Conservation (phyloP, 2,113 vertebrate genomes). For the Carlito syrichta region DNA sequence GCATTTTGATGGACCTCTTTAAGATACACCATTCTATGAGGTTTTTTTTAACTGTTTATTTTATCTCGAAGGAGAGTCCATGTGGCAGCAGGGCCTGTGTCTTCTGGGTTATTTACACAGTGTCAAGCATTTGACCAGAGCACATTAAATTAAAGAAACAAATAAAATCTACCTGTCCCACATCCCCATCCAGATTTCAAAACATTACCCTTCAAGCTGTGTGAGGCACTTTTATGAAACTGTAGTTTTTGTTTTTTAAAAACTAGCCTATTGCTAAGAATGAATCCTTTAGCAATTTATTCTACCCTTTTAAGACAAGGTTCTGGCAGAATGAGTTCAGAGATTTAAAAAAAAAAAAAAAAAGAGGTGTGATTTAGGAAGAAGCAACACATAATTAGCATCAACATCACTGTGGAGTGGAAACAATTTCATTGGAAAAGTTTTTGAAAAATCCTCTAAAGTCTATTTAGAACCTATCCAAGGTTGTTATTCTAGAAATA, state of each 20-base stretch:
- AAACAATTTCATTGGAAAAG: constrained; percentile 23
- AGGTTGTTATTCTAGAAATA: background rate
- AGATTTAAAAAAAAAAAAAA: no score
- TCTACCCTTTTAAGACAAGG: constrained; percentile 22
- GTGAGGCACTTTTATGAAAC: background rate
- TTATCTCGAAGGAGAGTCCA: background rate
- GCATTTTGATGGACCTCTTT: constrained; percentile 14
- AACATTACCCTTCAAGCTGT: background rate
- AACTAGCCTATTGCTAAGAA: background rate
- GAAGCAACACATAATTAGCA: constrained; percentile 14
- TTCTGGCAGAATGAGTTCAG: constrained; percentile 42
- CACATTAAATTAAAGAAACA: constrained; percentile 25
- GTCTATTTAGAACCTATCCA: constrained; percentile 1
- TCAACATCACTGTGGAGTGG: background rate
- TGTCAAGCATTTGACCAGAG: background rate
- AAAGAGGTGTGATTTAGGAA: constrained; percentile 28
- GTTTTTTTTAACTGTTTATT: background rate
- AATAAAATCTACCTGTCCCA: background rate
- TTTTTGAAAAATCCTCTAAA: constrained; percentile 11
- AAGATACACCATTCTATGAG: background rate
- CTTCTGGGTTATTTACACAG: background rate
- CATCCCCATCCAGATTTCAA: background rate
- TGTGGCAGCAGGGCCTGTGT: background rate
- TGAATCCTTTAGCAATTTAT: constrained; percentile 35
- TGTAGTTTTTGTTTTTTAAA: background rate